Evolutionary conservation across 2,888 invertebrate genomes (phyloP), one percentile per base, ranked within the genome.

Genomic region (Diaphora mendica): DNA sequence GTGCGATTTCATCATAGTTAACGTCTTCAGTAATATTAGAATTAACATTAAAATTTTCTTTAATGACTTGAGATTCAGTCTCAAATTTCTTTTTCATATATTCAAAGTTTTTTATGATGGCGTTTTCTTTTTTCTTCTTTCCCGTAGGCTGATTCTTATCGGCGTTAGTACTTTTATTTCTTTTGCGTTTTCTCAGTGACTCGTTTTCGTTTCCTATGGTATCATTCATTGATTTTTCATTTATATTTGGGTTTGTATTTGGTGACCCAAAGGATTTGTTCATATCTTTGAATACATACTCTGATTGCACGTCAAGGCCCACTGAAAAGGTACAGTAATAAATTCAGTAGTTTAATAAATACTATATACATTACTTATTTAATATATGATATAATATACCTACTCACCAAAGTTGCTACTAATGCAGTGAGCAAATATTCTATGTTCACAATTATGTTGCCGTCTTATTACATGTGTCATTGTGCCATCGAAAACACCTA

Each of bases 351-450:
- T 35, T 51, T 42, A 2, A 30, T 17, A 65, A 20, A 42, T 66
- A 42, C 26, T 42, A 48, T 23, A 17, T 44, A 30, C 30, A 23
- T 48, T 17, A 48, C 48, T 35, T 7, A 72, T 33, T 59, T 33
- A 71, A 74, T 64, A 72, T 26, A 55, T 65, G 35, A 84, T 62
- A 23, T 70, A 20, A 84, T 62, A 23, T 70, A 20, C 5, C 17
- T 48, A 11, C 85, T 90, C 90, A 97, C 97, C 97, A 91, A 96
- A 96, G 79, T 89, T 93, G 67, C 96, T 96, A 84, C 97, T 97
- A 67, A 97, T 93, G 77, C 97, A 96, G 86, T 97, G 93, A 35
- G 94, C 96, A 72, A 89, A 88, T 73, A 97, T 90, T 83, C 92
- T 94, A 77, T 96, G 92, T 79, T 95, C 93, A 68, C 86, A 87